Percentiles rank a stretch among this genome's conserved stretches.
Conservation (phyloP, 2,888 invertebrate genomes). For the Mayetiola destructor region DNA sequence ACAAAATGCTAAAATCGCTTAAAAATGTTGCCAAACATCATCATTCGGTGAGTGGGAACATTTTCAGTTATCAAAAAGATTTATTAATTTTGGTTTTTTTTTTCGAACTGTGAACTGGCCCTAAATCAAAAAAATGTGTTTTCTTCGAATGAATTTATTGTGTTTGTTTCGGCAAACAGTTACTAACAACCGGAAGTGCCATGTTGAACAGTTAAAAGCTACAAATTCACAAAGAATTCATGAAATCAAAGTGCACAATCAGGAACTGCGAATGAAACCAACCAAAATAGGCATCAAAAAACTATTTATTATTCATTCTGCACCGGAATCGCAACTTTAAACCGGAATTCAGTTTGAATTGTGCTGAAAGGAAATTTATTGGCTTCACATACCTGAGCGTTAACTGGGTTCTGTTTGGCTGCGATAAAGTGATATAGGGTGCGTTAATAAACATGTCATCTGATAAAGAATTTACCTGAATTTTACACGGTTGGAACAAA, state of each 20-base stretch:
- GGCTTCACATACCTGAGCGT: background rate
- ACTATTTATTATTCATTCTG: too few species aligned
- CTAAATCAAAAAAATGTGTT: too few species aligned
- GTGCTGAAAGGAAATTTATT: background rate
- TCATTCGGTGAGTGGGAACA: too few species aligned
- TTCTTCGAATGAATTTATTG: too few species aligned
- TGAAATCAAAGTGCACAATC: slow-evolving; percentile 7
- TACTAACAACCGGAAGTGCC: too few species aligned
- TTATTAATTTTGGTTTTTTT: too few species aligned
- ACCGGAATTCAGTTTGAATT: background rate
- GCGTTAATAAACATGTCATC: slow-evolving; percentile 12
- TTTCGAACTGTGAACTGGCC: too few species aligned
- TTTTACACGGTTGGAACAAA: slow-evolving; percentile 1
- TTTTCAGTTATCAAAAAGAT: too few species aligned
- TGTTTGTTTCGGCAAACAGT: too few species aligned
- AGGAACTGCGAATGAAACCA: background rate
- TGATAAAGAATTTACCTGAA: background rate
- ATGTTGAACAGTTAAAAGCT: background rate
- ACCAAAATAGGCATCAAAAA: background rate
- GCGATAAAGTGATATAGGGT: background rate
- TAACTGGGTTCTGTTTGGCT: background rate
- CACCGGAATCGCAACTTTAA: background rate
- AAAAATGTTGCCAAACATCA: too few species aligned
- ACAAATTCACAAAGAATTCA: background rate
- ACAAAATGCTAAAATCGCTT: too few species aligned